Base-by-base conservation (phyloP, 2,113 vertebrate genomes). In the Neomonachus schauinslandi region DNA sequence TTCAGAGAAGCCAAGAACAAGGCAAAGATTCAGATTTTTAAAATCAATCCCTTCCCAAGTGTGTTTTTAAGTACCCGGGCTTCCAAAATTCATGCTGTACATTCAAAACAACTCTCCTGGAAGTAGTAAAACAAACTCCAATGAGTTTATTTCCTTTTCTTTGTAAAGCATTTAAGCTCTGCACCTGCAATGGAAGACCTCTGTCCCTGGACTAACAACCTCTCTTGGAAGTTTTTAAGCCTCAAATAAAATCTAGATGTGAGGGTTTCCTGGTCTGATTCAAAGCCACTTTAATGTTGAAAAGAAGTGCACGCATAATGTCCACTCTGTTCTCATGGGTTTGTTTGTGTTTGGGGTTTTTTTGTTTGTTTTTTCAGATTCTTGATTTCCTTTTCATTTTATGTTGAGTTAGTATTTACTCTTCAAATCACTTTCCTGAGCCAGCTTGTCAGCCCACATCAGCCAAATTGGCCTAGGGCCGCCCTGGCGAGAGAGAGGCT, bases 371-470 rank as follows among this genome's bases (percentile, higher is more conserved):
- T 83, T 39, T 84, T 76, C 51, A 53, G 4, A 71, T 24, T 91
- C n/a, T 71, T 94, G 19, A 77, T 76, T 88, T 92, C 59, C 67
- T 95, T 94, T 94, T 74, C 31, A 74, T 74, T 95, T 91, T 86
- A 28, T 51, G 24, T 72, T 81, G 77, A 80, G 36, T 74, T 80
- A n/a, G 6, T 74, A 55, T 71, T 90, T 80, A 80, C 51, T 91
- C 79, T 92, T 57, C 81, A 71, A 57, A 49, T 95, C 67, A 21
- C 33, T 65, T 74, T 94, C 59, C 39, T 65, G 46, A 49, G 49
- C 13, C 79, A 89, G 26, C 33, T 65, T 65, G 26, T 92, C 87
- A 87, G 22, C 69, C 90, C 65, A 63, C 46, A 39, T 89, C 24
- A 91, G 21, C 16, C 2, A 51, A 33, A 49, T 13, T 55, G n/a